Evolutionary conservation across 2,888 invertebrate species (phyloP), one percentile per base, ranked within the genome.

Genomic region (Acrobasis consociella): DNA sequence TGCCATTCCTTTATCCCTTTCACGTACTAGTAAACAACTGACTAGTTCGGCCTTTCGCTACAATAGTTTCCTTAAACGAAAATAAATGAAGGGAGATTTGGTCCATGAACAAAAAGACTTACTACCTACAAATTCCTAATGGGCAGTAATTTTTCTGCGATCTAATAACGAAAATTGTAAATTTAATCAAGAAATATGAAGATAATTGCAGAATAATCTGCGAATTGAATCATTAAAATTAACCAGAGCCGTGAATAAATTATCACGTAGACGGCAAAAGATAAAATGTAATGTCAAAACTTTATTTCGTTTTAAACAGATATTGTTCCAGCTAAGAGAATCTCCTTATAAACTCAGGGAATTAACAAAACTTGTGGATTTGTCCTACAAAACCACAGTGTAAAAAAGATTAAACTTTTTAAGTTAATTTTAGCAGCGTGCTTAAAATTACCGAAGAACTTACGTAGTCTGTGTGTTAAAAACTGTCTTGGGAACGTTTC

Each of bases 201-300:
- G 17, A 49, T 42, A 13, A 53, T 42, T 17, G 17, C 38, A 15
- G 46, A 37, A 58, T 62, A 66, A 68, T 67, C 65, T 64, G 62
- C 58, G 60, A 64, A 69, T 64, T 63, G 64, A 60, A 62, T 61
- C 58, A 64, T 65, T 49, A 61, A 67, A 68, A 69, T 69, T 67
- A 71, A 71, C 70, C 70, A 68, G 65, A 71, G 71, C 71, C 53
- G 61, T 78, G 78, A 78, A 80, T 80, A 78, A 78, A 78, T 81
- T 77, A 80, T 75, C 71, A 74, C 76, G 73, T 68, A 67, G 63
- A 58, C 67, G 68, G 65, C 69, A 68, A 64, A 63, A 75, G 77
- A 77, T 78, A 77, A 79, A 72, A 72, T 67, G 62, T 70, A 70
- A 74, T 76, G 78, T 69, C 70, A 69, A 78, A 80, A 79, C 74